Conservation (phyloP, 37 sponge, comb jelly and placozoan genomes). For the Corticium candelabrum region DNA sequence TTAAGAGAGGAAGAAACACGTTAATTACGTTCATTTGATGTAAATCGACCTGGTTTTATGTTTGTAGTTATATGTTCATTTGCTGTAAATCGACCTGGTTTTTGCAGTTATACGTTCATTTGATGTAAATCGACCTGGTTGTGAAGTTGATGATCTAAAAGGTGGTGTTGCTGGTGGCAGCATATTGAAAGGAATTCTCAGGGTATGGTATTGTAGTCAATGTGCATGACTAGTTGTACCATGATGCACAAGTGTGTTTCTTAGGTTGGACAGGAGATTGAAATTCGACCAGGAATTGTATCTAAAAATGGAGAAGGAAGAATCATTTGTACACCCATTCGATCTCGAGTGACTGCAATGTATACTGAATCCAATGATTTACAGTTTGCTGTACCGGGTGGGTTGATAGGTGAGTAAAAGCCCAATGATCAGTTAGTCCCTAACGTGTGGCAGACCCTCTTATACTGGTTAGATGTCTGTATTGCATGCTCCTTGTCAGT, state of each 20-base stretch:
- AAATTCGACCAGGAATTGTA: slow-evolving; percentile 92
- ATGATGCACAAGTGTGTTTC: neutral
- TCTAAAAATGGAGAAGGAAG: slow-evolving; percentile 75
- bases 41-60: slow-evolving; percentile 85
- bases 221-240: neutral
- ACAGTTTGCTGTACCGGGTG: slow-evolving; percentile 95
- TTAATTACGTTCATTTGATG: slow-evolving; percentile 70
- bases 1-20: no score
- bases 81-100: slow-evolving; percentile 93
- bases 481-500: no score
- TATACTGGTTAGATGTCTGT: no score
- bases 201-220: slow-evolving; percentile 21
- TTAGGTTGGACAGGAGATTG: slow-evolving; percentile 89
- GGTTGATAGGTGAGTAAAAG: slow-evolving; percentile 72
- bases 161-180: slow-evolving; percentile 99
- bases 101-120: slow-evolving; percentile 87
- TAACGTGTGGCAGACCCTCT: no score
- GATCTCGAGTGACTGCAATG: slow-evolving; percentile 64
- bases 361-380: slow-evolving; percentile 90
- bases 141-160: slow-evolving; percentile 91
- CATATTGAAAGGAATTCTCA: slow-evolving; percentile 84
- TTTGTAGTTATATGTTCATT: slow-evolving; percentile 88
- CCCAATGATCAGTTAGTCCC: neutral
- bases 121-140: slow-evolving; percentile 94
- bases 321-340: slow-evolving; percentile 74